These are phyloP conservation scores for Grallaria varia DNA, from an alignment of 2,113 vertebrate genomes.

Conservation along the genomic window DNA sequence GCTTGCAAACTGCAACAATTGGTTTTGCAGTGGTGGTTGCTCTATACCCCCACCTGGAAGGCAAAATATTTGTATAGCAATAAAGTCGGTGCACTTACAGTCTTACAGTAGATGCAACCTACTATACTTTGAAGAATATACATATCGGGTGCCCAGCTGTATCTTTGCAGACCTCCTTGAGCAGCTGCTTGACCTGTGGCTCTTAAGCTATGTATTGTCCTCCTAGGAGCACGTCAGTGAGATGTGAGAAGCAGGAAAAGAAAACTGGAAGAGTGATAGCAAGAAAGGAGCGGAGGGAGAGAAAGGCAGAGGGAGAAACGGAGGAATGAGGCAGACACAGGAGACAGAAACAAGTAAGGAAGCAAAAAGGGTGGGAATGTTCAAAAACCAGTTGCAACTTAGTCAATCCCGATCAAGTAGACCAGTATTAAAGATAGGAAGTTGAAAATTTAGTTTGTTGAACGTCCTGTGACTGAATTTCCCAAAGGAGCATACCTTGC, in stretches of 20 bases:
- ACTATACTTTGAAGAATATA: not conserved
- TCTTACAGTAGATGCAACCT: not conserved
- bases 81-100: not conserved
- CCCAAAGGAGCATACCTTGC: not conserved
- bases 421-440: not conserved
- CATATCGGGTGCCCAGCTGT: not conserved
- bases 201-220: not conserved
- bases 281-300: not conserved
- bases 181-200: fast-evolving
- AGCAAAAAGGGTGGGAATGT: not conserved
- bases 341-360: not conserved
- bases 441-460: not conserved
- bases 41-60: not conserved
- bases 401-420: not conserved
- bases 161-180: not conserved
- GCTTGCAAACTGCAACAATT: not conserved
- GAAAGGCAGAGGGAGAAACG: not conserved
- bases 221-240: not conserved
- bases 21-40: not conserved
- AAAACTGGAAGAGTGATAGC: not conserved
- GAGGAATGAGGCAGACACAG: not conserved
- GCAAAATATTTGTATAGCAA: not conserved
- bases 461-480: not conserved
- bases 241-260: not conserved
- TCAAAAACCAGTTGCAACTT: not conserved